Conservation (phyloP, 2,888 invertebrate genomes). For the Poecilobothrus nobilitatus region DNA sequence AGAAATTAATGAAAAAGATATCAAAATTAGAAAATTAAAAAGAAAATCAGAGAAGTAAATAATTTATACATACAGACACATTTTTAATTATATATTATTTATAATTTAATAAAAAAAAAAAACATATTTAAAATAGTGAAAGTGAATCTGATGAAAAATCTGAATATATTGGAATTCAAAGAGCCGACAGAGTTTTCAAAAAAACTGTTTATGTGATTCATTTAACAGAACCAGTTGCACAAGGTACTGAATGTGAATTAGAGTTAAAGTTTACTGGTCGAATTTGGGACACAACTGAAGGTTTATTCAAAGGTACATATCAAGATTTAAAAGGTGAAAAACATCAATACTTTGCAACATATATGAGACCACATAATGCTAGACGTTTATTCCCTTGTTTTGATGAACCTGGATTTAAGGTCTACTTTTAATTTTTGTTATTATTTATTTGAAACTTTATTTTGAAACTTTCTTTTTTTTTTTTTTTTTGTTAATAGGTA, state of each 20-base stretch:
- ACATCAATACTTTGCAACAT: constrained; percentile 55
- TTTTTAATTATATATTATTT: not conserved
- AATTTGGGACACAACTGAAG: constrained; percentile 56
- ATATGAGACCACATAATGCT: constrained; percentile 64
- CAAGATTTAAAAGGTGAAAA: constrained; percentile 40
- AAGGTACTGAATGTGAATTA: constrained; percentile 52
- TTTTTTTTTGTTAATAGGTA: constrained; percentile 53
- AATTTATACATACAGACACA: too few species aligned
- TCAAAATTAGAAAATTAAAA: constrained; percentile 42
- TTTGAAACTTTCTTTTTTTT: not conserved
- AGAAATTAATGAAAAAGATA: constrained; percentile 48
- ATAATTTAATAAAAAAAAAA: constrained; percentile 10
- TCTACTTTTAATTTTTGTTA: constrained; percentile 37
- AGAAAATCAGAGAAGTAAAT: constrained; percentile 25
- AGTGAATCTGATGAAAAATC: constrained; percentile 20
- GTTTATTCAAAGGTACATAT: constrained; percentile 62
- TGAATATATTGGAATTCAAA: constrained; percentile 32
- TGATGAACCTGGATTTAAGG: constrained; percentile 69
- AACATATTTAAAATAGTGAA: constrained; percentile 20
- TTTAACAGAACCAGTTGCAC: constrained; percentile 50
- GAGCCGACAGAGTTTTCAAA: constrained; percentile 50
- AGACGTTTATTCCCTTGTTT: constrained; percentile 73
- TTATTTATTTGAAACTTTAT: constrained; percentile 5
- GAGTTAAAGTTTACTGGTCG: constrained; percentile 58
- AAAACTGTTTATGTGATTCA: constrained; percentile 55